These are phyloP conservation scores for Drosophila busckii DNA, from an alignment of 1,140 invertebrate genomes.

Conservation along the genomic window DNA sequence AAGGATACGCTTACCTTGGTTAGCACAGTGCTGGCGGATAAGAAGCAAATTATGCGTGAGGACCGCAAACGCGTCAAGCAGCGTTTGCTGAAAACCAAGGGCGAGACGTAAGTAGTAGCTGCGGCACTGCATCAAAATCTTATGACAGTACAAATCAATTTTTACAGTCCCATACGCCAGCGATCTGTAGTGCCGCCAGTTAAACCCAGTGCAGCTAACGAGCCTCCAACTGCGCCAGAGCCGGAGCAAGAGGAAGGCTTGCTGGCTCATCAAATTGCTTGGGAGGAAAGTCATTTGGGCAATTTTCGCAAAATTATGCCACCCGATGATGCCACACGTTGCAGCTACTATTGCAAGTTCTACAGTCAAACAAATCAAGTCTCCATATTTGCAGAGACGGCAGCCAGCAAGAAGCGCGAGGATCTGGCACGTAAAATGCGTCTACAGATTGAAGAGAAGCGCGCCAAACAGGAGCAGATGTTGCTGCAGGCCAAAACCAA, in stretches of 20 bases:
- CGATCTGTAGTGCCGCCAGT: too few relatives aligned
- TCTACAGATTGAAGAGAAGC: constrained; percentile 64
- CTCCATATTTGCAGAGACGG: constrained; percentile 87
- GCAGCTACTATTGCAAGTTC: constrained; percentile 64
- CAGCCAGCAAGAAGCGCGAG: constrained; percentile 80
- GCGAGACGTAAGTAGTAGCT: constrained; percentile 49
- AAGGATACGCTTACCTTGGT: constrained; percentile 90
- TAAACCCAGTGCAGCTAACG: not conserved
- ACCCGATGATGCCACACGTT: constrained; percentile 31
- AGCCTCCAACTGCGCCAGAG: not conserved
- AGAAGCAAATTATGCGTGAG: constrained; percentile 86
- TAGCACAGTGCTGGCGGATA: constrained; percentile 89
- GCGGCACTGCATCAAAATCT: too few relatives aligned
- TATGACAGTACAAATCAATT: too few relatives aligned
- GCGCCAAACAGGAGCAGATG: constrained; percentile 52
- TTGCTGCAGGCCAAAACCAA: constrained; percentile 29
- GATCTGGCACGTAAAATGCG: constrained; percentile 68
- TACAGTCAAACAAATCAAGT: constrained; percentile 85
- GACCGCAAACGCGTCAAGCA: constrained; percentile 85
- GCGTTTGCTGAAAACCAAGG: constrained; percentile 81
- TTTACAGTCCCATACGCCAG: too few relatives aligned
- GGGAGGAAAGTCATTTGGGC: constrained; percentile 88
- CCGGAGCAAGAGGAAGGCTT: constrained; percentile 44
- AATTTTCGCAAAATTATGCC: constrained; percentile 82
- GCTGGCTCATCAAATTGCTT: constrained; percentile 84